Percentiles rank a stretch among this genome's conserved stretches.
These are phyloP conservation scores for Myrmecobius fasciatus DNA, from an alignment of 2,113 vertebrate species.

Conservation along the genomic window DNA sequence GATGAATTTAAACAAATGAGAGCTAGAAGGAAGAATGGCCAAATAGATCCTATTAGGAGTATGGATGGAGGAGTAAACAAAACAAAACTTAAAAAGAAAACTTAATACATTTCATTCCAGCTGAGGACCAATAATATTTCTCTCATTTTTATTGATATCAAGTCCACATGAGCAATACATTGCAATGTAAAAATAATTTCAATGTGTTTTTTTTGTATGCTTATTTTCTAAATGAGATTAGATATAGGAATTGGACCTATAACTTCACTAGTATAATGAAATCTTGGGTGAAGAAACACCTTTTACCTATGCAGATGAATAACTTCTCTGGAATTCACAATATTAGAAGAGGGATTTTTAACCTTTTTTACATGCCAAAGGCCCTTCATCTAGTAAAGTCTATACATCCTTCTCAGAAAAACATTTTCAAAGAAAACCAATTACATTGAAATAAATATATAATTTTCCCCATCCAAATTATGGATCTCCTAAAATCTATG, in stretches of 20 bases:
- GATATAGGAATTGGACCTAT: conserved; percentile 1
- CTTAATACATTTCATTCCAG: conserved; percentile 19
- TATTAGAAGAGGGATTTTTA: not conserved
- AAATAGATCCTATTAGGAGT: not conserved
- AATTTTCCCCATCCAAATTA: not conserved
- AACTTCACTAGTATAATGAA: not conserved
- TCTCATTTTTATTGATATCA: conserved; percentile 50
- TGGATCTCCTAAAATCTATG: not conserved
- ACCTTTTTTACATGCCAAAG: not conserved
- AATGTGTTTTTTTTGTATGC: conserved; percentile 44
- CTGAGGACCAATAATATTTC: conserved; percentile 4
- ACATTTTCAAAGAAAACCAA: not conserved
- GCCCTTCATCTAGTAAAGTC: not conserved
- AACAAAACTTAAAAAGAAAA: conserved; percentile 24
- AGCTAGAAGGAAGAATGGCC: not conserved
- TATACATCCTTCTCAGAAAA: not conserved
- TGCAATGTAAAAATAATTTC: not conserved
- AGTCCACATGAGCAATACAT: conserved; percentile 18
- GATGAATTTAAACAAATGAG: conserved; percentile 58
- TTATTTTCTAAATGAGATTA: not conserved
- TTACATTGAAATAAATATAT: not conserved
- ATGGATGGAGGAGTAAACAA: not conserved
- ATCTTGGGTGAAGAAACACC: not conserved
- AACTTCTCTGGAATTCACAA: not conserved
- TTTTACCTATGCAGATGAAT: not conserved